Evolutionary conservation across 1,140 invertebrate species (phyloP).

Genomic region (Mycetomoellerius zeteki): DNA sequence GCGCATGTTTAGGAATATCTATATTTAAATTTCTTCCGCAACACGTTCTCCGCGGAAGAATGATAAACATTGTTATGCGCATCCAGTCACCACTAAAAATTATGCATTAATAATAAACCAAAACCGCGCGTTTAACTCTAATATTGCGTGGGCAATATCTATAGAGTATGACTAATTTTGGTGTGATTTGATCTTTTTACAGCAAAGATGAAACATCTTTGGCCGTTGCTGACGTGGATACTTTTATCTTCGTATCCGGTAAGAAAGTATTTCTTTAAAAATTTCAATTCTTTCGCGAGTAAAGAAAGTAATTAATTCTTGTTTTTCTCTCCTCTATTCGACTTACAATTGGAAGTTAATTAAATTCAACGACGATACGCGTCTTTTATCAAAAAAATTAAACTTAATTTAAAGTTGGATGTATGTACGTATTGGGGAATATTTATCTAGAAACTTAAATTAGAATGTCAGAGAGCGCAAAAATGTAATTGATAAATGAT

Average conservation of each 20-base stretch:
- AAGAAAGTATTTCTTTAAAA: conserved; percentile 76
- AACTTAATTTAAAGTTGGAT: background rate
- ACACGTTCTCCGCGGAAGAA: background rate
- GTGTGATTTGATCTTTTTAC: conserved; percentile 83
- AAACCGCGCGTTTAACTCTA: background rate
- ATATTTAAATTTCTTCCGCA: conserved; percentile 51
- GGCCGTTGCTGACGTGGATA: conserved; percentile 91
- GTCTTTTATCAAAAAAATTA: background rate
- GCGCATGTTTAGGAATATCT: conserved; percentile 45
- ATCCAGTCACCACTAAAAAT: conserved; percentile 45
- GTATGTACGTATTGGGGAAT: too few species aligned
- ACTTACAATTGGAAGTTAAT: background rate
- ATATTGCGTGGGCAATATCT: background rate
- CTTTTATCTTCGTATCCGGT: conserved; percentile 88
- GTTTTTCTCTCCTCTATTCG: background rate
- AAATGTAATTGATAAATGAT: background rate
- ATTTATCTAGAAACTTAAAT: too few species aligned
- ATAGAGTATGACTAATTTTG: conserved; percentile 19
- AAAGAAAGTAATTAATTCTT: conserved; percentile 14
- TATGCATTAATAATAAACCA: conserved; percentile 18
- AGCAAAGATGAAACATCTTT: conserved; percentile 92
- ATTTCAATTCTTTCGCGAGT: background rate
- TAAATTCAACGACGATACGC: background rate
- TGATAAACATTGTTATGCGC: conserved; percentile 17
- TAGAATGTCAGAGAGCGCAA: background rate